Conservation (phyloP, 2,888 invertebrate genomes). For the Aquatica leii region DNA sequence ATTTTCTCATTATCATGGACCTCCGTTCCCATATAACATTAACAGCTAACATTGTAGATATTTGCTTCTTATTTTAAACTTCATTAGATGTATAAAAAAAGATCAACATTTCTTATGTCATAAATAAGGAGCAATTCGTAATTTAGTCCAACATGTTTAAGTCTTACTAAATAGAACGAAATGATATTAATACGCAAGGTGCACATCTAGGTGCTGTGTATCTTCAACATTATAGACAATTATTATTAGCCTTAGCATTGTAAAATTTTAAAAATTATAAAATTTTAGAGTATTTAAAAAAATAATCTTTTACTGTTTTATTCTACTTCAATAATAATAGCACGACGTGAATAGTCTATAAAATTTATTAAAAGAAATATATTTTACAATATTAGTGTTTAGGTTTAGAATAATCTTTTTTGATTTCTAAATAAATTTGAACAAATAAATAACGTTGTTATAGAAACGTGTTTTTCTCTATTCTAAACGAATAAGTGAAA, state of each 20-base stretch:
- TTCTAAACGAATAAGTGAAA: too few species aligned
- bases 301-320: conserved; percentile 26
- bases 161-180: conserved; percentile 25
- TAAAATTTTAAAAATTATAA: conserved; percentile 31
- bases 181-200: conserved; percentile 21
- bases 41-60: conserved; percentile 26
- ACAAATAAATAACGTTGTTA: conserved; percentile 22
- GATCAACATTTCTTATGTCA: conserved; percentile 18
- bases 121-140: conserved; percentile 27
- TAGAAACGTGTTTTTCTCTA: too few species aligned
- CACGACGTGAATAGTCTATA: conserved; percentile 21
- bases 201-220: conserved; percentile 23
- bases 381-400: conserved; percentile 24
- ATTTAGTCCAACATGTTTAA: conserved; percentile 22
- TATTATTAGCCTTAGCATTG: conserved; percentile 29
- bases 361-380: conserved; percentile 22
- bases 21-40: conserved; percentile 14
- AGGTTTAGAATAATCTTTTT: conserved; percentile 17
- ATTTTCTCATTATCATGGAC: conserved; percentile 26
- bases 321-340: conserved; percentile 25
- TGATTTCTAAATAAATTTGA: conserved; percentile 20
- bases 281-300: conserved; percentile 30
- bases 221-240: conserved; percentile 27
- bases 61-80: conserved; percentile 19
- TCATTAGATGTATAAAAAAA: conserved; percentile 15